Evolutionary conservation across 1,140 invertebrate species (phyloP).

Genomic region (Pachypeltis micranthus): DNA sequence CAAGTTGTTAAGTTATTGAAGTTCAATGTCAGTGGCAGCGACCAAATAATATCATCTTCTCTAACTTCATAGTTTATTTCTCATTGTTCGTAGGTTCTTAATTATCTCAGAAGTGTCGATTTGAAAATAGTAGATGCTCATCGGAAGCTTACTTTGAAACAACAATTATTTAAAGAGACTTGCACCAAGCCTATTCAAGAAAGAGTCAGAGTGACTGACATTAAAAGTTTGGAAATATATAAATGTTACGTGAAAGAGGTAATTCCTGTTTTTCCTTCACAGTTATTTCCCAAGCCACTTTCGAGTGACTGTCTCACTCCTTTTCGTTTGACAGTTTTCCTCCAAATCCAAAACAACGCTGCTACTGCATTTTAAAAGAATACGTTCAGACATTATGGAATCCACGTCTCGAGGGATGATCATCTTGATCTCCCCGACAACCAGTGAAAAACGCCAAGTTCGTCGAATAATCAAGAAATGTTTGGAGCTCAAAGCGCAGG

Average conservation of each 20-base stretch:
- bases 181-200: background rate
- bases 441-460: background rate
- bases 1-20: background rate
- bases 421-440: background rate
- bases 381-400: slow-evolving; percentile 10
- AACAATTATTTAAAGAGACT: background rate
- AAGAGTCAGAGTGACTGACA: slow-evolving; percentile 2
- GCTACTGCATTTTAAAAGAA: background rate
- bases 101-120: slow-evolving; percentile 8
- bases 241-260: slow-evolving; percentile 10
- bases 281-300: background rate
- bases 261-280: background rate
- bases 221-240: slow-evolving; percentile 1
- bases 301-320: background rate
- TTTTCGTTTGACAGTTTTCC: background rate
- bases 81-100: slow-evolving; percentile 1
- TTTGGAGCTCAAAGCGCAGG: background rate
- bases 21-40: background rate
- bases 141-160: background rate
- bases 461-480: slow-evolving; percentile 7
- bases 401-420: background rate
- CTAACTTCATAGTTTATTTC: background rate
- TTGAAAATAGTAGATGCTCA: background rate
- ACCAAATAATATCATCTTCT: background rate
- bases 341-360: background rate